These are phyloP conservation scores for Gisinianus flammeolus DNA, from an alignment of 2,888 invertebrate species.

Conservation along the genomic window DNA sequence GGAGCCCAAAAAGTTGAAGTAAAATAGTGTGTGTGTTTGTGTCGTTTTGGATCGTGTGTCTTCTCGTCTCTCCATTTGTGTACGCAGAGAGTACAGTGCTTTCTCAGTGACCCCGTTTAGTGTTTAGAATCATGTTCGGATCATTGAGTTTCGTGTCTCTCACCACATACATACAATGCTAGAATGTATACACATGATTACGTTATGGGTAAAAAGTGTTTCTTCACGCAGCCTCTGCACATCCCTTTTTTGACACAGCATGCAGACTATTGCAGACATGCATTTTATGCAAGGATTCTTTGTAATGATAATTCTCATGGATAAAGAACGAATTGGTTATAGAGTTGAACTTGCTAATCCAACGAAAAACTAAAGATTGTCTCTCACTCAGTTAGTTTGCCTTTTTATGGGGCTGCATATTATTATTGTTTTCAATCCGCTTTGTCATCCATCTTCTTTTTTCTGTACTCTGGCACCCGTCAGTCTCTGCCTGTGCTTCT, in stretches of 20 bases:
- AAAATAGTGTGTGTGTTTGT: not conserved
- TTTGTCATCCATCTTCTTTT: constrained; percentile 18
- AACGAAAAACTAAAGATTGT: not conserved
- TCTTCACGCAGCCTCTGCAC: not conserved
- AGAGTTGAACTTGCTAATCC: constrained; percentile 12
- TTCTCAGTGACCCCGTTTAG: constrained; percentile 22
- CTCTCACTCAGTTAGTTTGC: constrained; percentile 10
- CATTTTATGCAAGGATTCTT: not conserved
- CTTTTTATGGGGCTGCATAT: constrained; percentile 17
- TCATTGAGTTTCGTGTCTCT: constrained; percentile 27
- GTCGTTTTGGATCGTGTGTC: not conserved
- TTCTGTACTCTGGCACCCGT: constrained; percentile 20
- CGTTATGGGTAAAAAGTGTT: not conserved
- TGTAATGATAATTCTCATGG: constrained; percentile 8
- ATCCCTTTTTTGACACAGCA: not conserved
- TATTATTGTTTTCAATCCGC: constrained; percentile 19
- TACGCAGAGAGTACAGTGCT: not conserved
- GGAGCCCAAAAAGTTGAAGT: not conserved
- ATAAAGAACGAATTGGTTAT: constrained; percentile 14
- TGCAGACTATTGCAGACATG: not conserved
- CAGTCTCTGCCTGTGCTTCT: not conserved
- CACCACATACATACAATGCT: not conserved
- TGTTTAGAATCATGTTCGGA: constrained; percentile 31
- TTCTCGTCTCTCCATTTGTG: not conserved
- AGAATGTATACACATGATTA: not conserved